Percentiles rank a stretch among this genome's conserved stretches.
phyloP scores from a whole-genome alignment of 2,888 invertebrate genomes.

The Platerodrilus igneus region DNA sequence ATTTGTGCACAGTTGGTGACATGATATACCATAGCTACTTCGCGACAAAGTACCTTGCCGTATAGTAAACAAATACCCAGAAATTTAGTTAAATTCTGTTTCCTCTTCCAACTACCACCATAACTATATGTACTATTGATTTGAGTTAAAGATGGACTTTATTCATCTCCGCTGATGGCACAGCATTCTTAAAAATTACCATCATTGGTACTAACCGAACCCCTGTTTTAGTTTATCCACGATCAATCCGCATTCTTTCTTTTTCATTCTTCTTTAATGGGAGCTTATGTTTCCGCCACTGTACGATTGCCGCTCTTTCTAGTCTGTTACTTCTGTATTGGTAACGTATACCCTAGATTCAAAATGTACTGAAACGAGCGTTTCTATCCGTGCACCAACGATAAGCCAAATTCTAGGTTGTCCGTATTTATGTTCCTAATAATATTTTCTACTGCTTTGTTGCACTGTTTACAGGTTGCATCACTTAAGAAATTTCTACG shows the following conservation, averaged over 20 bases:
- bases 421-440: slow-evolving; percentile 18
- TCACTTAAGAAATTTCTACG: slow-evolving; percentile 22
- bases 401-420: slow-evolving; percentile 26
- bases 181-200: slow-evolving; percentile 17
- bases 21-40: slow-evolving; percentile 15
- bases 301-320: slow-evolving; percentile 22
- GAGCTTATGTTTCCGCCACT: slow-evolving; percentile 14
- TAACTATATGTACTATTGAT: slow-evolving; percentile 13
- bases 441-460: slow-evolving; percentile 22
- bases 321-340: slow-evolving; percentile 7
- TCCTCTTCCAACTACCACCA: slow-evolving; percentile 16
- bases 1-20: slow-evolving; percentile 14
- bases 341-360: slow-evolving; percentile 23
- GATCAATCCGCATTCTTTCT: slow-evolving; percentile 16
- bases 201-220: slow-evolving; percentile 21
- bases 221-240: slow-evolving; percentile 19
- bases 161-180: slow-evolving; percentile 16
- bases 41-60: slow-evolving; percentile 14
- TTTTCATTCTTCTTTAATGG: slow-evolving; percentile 23
- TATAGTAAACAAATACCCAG: slow-evolving; percentile 9
- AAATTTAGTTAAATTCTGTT: slow-evolving; percentile 13
- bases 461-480: slow-evolving; percentile 27
- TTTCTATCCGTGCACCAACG: slow-evolving; percentile 30
- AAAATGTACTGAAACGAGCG: slow-evolving; percentile 30
- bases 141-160: slow-evolving; percentile 12